Base-by-base conservation (phyloP, 2,888 invertebrate genomes). In the Trachelus stipa region DNA sequence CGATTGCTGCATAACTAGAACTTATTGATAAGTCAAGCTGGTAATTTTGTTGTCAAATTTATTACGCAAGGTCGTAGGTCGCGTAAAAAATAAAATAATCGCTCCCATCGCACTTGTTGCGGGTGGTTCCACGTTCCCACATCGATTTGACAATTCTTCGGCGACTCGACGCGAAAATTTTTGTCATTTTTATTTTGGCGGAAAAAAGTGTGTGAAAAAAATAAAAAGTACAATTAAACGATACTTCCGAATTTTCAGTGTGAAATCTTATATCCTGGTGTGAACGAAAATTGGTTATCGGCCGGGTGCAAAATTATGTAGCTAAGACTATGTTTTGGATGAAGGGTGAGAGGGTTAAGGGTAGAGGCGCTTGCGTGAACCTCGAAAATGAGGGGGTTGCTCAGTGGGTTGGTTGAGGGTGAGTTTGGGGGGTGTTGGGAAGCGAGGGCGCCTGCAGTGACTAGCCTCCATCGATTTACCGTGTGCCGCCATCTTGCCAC, bases 401-500 rank as follows among this genome's bases (percentile, higher is more conserved):
- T 79, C 79, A 76, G 80, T 81, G 82, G 81, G 78, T 79, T 81
- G 82, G 81, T 78, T 80, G 80, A 80, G 83, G 83, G 82, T 81
- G 85, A 83, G 85, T 82, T 85, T 84, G 85, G 84, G 84, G 86
- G 83, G 76, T 79, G 84, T 81, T 86, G 87, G 87, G 89, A 88
- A 89, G 88, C 87, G 90, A 88, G 90, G 90, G 90, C 88, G 90
- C 90, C 88, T 90, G 90, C 90, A 90, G 90, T 91, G 91, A 91
- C 90, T 91, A 91, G 91, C 91, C 91, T 91, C 91, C 91, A 91
- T 91, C 91, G 91, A 91, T 91, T 91, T 91, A 88, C 91, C 90
- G 88, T 90, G 87, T 86, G 91, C 90, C 91, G 91, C 91, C 91
- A 91, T 91, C 91, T 91, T 91, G 90, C 91, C 89, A 90, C 90